Conservation (phyloP, 1,140 invertebrate genomes). For the Belonocnema kinseyi region DNA sequence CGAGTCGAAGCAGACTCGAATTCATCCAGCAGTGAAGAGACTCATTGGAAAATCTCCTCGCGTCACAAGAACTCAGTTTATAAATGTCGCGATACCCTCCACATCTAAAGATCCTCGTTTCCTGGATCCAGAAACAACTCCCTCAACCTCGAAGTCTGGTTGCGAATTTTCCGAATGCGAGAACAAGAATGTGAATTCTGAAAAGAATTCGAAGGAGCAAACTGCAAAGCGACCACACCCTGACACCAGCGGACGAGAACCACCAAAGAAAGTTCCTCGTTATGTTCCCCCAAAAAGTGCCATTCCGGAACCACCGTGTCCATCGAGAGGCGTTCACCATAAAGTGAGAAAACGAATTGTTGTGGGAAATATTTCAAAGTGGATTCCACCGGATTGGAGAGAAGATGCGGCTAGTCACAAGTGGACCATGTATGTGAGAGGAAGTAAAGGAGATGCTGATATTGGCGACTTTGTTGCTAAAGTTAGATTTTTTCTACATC, state of each 20-base stretch:
- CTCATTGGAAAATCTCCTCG: constrained; percentile 78
- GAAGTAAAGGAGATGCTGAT: constrained; percentile 78
- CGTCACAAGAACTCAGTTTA: constrained; percentile 41
- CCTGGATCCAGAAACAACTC: constrained; percentile 29
- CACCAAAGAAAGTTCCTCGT: constrained; percentile 67
- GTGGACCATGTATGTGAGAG: constrained; percentile 92
- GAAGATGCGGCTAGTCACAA: constrained; percentile 88
- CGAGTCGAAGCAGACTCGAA: constrained; percentile 77
- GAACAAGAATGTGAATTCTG: constrained; percentile 15
- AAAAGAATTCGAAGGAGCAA: constrained; percentile 21
- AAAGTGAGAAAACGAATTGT: constrained; percentile 75
- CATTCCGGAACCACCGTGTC: constrained; percentile 50
- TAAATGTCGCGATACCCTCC: constrained; percentile 42
- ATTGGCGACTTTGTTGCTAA: constrained; percentile 83
- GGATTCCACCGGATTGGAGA: constrained; percentile 81
- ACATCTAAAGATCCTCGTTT: constrained; percentile 43
- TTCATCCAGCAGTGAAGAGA: constrained; percentile 85
- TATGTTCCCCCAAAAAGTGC: constrained; percentile 68
- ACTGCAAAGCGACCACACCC: constrained; percentile 39
- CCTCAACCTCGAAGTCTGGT: constrained; percentile 35
- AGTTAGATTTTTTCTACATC: constrained; percentile 89
- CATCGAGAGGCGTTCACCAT: constrained; percentile 62
- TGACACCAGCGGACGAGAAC: constrained; percentile 35
- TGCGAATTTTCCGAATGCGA: neutral
- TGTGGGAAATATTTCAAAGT: constrained; percentile 92